phyloP scores from a whole-genome alignment of 2,797 vertebrate species.

The Serranus cabrilla region DNA sequence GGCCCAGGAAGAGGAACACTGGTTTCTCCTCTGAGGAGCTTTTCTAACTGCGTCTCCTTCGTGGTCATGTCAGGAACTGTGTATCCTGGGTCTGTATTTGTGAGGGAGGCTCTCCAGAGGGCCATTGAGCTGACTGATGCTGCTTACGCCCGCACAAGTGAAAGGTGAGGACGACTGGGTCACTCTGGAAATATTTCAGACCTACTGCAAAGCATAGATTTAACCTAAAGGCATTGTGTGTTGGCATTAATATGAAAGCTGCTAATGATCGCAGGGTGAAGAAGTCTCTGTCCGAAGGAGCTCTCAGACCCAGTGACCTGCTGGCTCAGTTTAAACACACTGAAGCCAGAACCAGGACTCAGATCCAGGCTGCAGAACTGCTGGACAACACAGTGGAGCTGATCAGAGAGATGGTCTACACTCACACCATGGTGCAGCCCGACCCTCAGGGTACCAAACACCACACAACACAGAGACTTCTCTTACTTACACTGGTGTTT shows the following conservation, averaged over 20 bases:
- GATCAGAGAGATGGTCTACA: slow-evolving; percentile 90
- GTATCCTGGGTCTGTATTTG: slow-evolving; percentile 76
- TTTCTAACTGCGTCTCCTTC: neutral
- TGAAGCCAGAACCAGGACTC: slow-evolving; percentile 79
- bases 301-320: slow-evolving; percentile 85
- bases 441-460: slow-evolving; percentile 76
- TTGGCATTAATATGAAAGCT: neutral
- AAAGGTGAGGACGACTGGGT: slow-evolving; percentile 72
- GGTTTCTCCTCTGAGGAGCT: neutral
- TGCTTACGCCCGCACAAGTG: slow-evolving; percentile 82
- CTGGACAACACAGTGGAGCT: slow-evolving; percentile 88
- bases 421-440: slow-evolving; percentile 81
- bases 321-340: slow-evolving; percentile 88
- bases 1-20: too few species aligned
- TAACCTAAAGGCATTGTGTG: neutral
- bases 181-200: neutral
- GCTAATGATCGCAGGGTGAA: slow-evolving; percentile 76
- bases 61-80: slow-evolving; percentile 60
- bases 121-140: slow-evolving; percentile 82
- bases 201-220: neutral
- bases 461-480: neutral
- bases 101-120: slow-evolving; percentile 81
- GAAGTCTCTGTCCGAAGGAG: slow-evolving; percentile 80
- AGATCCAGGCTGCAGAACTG: slow-evolving; percentile 85
- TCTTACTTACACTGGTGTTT: neutral